Conservation (phyloP, 2,888 invertebrate species). For the Stenurella melanura region DNA sequence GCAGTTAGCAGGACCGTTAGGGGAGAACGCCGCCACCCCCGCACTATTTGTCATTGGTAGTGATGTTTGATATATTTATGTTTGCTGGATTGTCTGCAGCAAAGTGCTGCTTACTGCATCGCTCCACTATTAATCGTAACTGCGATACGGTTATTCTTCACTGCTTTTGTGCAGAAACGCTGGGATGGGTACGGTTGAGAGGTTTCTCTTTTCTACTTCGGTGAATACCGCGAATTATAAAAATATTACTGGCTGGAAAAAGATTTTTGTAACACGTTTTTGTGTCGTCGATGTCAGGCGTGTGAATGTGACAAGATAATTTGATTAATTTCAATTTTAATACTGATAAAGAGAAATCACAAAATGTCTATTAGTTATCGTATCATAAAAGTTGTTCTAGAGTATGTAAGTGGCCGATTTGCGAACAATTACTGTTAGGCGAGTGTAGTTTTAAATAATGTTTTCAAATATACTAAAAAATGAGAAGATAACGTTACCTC, state of each 20-base stretch:
- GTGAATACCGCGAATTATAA: conserved; percentile 47
- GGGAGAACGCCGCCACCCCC: conserved; percentile 62
- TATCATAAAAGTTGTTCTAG: too few species aligned
- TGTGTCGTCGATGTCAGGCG: neutral
- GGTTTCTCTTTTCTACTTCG: conserved; percentile 47
- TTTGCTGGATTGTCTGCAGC: conserved; percentile 69
- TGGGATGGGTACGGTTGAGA: conserved; percentile 44
- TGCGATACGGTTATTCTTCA: conserved; percentile 51
- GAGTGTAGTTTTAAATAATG: too few species aligned
- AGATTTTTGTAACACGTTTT: conserved; percentile 19
- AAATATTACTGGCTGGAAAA: conserved; percentile 41
- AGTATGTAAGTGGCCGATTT: too few species aligned
- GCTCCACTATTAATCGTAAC: conserved; percentile 65
- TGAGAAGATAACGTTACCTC: too few species aligned
- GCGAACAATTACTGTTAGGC: too few species aligned
- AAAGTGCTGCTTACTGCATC: conserved; percentile 65
- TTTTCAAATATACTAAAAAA: too few species aligned
- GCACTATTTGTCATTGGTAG: conserved; percentile 72
- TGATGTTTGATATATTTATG: conserved; percentile 73
- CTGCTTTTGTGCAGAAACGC: conserved; percentile 50
- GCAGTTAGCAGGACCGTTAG: conserved; percentile 31
- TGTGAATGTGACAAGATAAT: conserved; percentile 10
- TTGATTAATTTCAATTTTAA: conserved; percentile 14
- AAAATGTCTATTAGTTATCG: too few species aligned
- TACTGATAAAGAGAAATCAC: neutral